Evolutionary conservation across 2,797 vertebrate genomes (phyloP).

Genomic region (Brotula barbata): DNA sequence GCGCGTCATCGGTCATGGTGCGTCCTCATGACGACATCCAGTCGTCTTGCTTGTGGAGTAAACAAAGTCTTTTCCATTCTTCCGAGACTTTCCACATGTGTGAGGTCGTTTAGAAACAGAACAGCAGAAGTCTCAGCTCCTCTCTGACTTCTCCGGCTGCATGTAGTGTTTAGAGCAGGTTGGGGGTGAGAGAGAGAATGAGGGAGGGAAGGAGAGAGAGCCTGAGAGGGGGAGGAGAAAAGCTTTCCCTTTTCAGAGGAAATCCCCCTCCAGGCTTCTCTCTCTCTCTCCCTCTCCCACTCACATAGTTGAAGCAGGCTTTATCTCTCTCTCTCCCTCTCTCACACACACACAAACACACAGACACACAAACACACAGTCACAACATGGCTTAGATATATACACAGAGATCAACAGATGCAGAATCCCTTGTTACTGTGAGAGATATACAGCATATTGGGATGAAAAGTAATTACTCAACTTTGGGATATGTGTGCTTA

Average conservation of each 20-base stretch:
- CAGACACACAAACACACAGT: background rate
- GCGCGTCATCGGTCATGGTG: slow-evolving; percentile 32
- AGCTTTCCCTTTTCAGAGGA: slow-evolving; percentile 81
- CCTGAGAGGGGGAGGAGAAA: slow-evolving; percentile 67
- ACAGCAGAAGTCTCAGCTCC: too few species aligned
- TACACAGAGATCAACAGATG: too few species aligned
- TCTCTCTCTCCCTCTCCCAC: slow-evolving; percentile 31
- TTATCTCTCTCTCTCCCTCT: slow-evolving; percentile 35
- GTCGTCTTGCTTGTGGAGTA: slow-evolving; percentile 29
- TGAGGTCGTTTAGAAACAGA: too few species aligned
- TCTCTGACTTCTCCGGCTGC: slow-evolving; percentile 62
- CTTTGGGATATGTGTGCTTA: too few species aligned
- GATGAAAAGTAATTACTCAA: too few species aligned
- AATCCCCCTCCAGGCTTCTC: slow-evolving; percentile 82
- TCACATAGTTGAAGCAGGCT: slow-evolving; percentile 34
- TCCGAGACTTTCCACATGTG: slow-evolving; percentile 32
- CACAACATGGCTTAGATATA: too few species aligned
- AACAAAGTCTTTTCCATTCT: slow-evolving; percentile 62
- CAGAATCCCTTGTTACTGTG: too few species aligned
- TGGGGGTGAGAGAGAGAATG: slow-evolving; percentile 33
- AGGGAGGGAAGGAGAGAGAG: slow-evolving; percentile 40
- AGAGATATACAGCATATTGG: too few species aligned
- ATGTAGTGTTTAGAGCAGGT: slow-evolving; percentile 53
- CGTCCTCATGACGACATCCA: slow-evolving; percentile 61
- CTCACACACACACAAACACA: slow-evolving; percentile 21